phyloP scores from a whole-genome alignment of 2,888 invertebrate genomes.

The Heliconius ismenius region DNA sequence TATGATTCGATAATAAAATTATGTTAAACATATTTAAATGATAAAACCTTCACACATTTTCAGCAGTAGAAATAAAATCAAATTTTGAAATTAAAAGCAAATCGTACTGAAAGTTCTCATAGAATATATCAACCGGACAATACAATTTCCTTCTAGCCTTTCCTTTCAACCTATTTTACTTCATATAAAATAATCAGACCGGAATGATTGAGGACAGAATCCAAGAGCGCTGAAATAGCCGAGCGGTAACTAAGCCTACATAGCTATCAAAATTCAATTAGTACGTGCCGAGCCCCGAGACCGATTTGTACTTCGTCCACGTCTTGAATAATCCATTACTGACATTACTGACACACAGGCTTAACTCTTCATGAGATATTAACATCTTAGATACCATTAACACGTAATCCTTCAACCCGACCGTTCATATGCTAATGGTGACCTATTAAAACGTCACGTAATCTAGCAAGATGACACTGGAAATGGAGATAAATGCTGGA shows the following conservation, averaged over 20 bases:
- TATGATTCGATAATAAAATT: neutral
- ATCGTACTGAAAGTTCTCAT: neutral
- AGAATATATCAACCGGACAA: slow-evolving; percentile 21
- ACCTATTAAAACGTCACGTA: slow-evolving; percentile 68
- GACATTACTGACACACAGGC: slow-evolving; percentile 65
- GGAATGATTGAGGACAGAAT: slow-evolving; percentile 42
- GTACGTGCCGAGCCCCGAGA: slow-evolving; percentile 51
- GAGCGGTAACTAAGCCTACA: slow-evolving; percentile 49
- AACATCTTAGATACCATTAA: slow-evolving; percentile 73
- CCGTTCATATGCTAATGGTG: slow-evolving; percentile 74
- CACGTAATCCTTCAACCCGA: slow-evolving; percentile 72
- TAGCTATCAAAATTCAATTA: slow-evolving; percentile 63
- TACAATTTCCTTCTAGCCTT: slow-evolving; percentile 34
- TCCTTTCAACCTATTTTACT: slow-evolving; percentile 37
- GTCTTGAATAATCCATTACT: slow-evolving; percentile 70
- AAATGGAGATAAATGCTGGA: slow-evolving; percentile 61
- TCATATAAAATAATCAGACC: slow-evolving; percentile 41
- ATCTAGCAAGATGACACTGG: slow-evolving; percentile 57
- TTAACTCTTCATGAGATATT: slow-evolving; percentile 71
- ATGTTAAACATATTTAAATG: neutral
- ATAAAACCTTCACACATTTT: neutral
- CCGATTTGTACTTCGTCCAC: slow-evolving; percentile 59
- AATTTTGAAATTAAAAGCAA: slow-evolving; percentile 5
- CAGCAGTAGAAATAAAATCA: neutral
- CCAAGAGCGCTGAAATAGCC: slow-evolving; percentile 38